Evolutionary conservation across 1,140 invertebrate genomes (phyloP).

Genomic region (Trachymyrmex septentrionalis): DNA sequence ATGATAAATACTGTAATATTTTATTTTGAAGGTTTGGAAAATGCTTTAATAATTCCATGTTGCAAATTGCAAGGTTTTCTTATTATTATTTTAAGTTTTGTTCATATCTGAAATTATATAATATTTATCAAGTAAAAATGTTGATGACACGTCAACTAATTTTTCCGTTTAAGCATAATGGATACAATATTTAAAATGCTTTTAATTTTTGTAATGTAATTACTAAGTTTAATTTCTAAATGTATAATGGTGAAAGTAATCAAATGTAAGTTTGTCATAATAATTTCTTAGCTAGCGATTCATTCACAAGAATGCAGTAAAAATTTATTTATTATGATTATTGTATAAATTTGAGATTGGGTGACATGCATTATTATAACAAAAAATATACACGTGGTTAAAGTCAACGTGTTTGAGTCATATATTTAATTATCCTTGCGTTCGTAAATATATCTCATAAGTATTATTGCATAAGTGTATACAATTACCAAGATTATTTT

Average conservation of each 20-base stretch:
- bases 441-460: slow-evolving; percentile 15
- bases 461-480: background rate
- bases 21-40: background rate
- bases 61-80: slow-evolving; percentile 16
- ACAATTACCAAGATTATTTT: background rate
- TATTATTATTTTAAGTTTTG: background rate
- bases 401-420: slow-evolving; percentile 37
- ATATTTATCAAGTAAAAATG: background rate
- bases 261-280: background rate
- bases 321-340: background rate
- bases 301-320: background rate
- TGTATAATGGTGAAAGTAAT: background rate
- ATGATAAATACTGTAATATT: background rate
- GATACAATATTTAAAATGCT: background rate
- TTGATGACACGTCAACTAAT: slow-evolving; percentile 11
- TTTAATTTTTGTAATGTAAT: background rate
- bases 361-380: background rate
- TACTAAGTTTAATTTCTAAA: background rate
- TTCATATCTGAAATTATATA: background rate
- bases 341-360: background rate
- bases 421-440: slow-evolving; percentile 36
- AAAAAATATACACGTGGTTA: slow-evolving; percentile 3
- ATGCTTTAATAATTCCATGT: background rate
- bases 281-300: background rate
- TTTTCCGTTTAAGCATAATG: background rate